Evolutionary conservation across 2,797 vertebrate species (phyloP).

Genomic region (Esox lucius): DNA sequence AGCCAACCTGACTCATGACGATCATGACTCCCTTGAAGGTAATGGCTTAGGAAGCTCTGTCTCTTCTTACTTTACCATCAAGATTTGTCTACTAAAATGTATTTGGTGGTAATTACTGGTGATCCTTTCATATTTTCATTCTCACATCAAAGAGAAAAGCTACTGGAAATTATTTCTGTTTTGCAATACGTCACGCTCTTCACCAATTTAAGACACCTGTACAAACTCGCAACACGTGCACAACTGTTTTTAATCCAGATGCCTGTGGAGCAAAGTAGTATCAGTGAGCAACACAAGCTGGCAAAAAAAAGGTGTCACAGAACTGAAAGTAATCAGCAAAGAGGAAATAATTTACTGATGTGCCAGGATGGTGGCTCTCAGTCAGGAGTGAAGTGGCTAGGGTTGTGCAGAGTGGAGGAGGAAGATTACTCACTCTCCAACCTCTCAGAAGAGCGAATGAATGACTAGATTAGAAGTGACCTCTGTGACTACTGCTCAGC

Average conservation of each 20-base stretch:
- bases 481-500: conserved; percentile 40
- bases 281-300: neutral
- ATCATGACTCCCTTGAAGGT: neutral
- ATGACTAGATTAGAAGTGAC: conserved; percentile 40
- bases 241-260: conserved; percentile 19
- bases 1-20: neutral
- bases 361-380: conserved; percentile 14
- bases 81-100: neutral
- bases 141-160: neutral
- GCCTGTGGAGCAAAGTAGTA: conserved; percentile 28
- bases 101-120: neutral
- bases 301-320: neutral
- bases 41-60: conserved; percentile 35
- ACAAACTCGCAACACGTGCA: neutral
- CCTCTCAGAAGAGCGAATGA: conserved; percentile 10
- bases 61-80: neutral
- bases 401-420: neutral
- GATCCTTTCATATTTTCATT: neutral
- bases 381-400: neutral
- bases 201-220: neutral
- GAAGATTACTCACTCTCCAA: conserved; percentile 18
- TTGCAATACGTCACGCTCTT: neutral
- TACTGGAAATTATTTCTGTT: neutral
- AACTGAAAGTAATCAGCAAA: conserved; percentile 29
- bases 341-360: conserved; percentile 34